Percentiles rank a stretch among this genome's conserved stretches.
Evolutionary conservation across 2,888 invertebrate genomes (phyloP).

Genomic region (Sicus ferrugineus): DNA sequence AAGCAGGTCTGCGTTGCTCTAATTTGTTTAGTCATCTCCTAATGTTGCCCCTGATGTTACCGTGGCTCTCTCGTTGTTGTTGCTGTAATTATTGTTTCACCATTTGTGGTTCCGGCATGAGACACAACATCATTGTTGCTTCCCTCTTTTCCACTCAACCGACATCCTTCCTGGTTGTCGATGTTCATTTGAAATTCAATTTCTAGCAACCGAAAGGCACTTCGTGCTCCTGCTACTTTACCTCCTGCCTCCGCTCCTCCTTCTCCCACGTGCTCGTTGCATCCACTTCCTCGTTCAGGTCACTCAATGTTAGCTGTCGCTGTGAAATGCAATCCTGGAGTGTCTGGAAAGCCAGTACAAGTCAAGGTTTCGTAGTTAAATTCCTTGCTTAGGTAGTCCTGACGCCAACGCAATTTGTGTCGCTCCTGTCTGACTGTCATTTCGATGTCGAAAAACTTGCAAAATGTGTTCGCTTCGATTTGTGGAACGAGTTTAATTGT

Average conservation of each 20-base stretch:
- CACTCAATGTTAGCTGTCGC: not conserved
- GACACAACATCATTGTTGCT: not conserved
- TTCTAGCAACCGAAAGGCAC: constrained; percentile 20
- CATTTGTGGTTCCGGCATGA: no score
- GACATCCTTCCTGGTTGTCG: not conserved
- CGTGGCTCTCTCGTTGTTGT: not conserved
- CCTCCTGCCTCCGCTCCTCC: not conserved
- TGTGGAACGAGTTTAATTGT: not conserved
- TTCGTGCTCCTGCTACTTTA: not conserved
- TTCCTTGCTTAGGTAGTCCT: not conserved
- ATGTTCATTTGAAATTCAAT: constrained; percentile 31
- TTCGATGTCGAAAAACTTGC: not conserved
- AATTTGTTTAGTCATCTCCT: constrained; percentile 28
- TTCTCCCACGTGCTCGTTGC: not conserved
- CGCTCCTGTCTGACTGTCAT: not conserved
- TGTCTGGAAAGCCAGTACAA: not conserved
- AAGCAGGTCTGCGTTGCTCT: constrained; percentile 14
- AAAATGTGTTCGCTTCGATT: not conserved
- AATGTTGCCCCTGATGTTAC: constrained; percentile 6
- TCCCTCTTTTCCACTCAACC: constrained; percentile 1
- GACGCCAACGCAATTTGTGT: not conserved
- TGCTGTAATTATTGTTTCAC: constrained; percentile 7
- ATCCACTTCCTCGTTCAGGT: not conserved
- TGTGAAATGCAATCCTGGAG: not conserved
- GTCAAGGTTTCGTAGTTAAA: not conserved